Evolutionary conservation across 2,113 vertebrate species (phyloP), one percentile per base, ranked within the genome.

Genomic region (Periophthalmus modestus): DNA sequence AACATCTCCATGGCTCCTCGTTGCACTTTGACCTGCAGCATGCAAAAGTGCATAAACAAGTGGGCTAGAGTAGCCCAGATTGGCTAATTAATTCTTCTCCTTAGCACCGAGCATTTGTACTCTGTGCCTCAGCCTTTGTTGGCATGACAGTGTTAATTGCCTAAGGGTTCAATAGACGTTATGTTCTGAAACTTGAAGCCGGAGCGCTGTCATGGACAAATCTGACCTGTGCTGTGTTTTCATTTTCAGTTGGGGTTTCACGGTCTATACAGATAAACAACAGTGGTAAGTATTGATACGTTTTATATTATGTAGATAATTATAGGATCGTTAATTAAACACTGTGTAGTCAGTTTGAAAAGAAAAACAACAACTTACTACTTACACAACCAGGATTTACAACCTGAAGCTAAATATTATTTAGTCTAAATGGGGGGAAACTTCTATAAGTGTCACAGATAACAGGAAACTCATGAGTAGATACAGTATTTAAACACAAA

Each of bases 201-300:
- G 4, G 59, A 62, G 4, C 15, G 0, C 15, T 6, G 14, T 39
- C 14, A 36, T 11, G 6, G 61, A 39, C 28, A 15, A 63, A 34
- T 72, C 68, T 69, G 36, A 82, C 33, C 36, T 21, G 3, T 85
- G 62, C n/a, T 67, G 36, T 66, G 80, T 34, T 77, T 69, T 86
- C 24, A 55, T 55, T 81, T 87, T 78, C 92, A 99, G 98, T 86
- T 98, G 95, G 95, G 97, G 97, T 67, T 93, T 99, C 88, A 98
- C 96, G 0, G 71, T 96, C 24, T 95, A 91, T 91, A 93, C 93
- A n/a, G 96, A 97, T 81, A 99, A 98, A 75, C 93, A 97, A 47
- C 96, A 97, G 59, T 98, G 97, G 98, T 99, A 93, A 94, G 97
- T 95, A 74, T 77, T 2, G 13, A 24, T 52, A 24, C 16, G 3